These are phyloP conservation scores for Neodiprion lecontei DNA, from an alignment of 1,140 invertebrate species.

Conservation along the genomic window DNA sequence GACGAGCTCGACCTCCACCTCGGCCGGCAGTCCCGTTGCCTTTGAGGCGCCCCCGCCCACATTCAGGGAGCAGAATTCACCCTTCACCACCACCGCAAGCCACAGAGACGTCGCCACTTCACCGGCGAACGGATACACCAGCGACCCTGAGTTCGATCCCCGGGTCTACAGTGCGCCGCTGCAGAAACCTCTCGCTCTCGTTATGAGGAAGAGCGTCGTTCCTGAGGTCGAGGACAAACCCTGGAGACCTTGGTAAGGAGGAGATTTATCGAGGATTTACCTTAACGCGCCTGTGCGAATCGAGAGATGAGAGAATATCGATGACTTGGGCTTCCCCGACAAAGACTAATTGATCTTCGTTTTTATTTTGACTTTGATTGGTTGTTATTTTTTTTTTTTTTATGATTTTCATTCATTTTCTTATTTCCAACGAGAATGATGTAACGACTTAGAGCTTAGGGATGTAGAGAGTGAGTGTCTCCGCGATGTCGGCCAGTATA, in stretches of 20 bases:
- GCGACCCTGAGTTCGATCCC: constrained; percentile 55
- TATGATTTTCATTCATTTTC: constrained; percentile 13
- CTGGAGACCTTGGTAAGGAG: constrained; percentile 76
- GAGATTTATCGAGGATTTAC: background rate
- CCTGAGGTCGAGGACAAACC: constrained; percentile 63
- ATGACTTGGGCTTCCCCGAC: constrained; percentile 29
- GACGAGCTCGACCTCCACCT: constrained; percentile 55
- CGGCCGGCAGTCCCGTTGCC: constrained; percentile 53
- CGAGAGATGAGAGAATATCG: constrained; percentile 7
- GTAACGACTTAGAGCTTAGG: constrained; percentile 6
- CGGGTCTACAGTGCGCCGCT: constrained; percentile 64
- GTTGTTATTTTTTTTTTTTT: constrained; percentile 14
- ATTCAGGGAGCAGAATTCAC: constrained; percentile 55
- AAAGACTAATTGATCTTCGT: constrained; percentile 8
- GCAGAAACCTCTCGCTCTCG: constrained; percentile 72
- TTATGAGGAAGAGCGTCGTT: constrained; percentile 69
- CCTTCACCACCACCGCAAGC: constrained; percentile 54
- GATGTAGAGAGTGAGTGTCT: background rate
- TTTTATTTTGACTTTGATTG: background rate
- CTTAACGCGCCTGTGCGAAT: constrained; percentile 10
- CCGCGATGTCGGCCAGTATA: constrained; percentile 46
- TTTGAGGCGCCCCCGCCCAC: constrained; percentile 52
- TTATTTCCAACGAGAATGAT: constrained; percentile 3
- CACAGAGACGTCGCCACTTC: constrained; percentile 57
- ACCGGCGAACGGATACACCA: constrained; percentile 54